Evolutionary conservation across 2,113 vertebrate species (phyloP).

Genomic region (Oenanthe oenanthe): DNA sequence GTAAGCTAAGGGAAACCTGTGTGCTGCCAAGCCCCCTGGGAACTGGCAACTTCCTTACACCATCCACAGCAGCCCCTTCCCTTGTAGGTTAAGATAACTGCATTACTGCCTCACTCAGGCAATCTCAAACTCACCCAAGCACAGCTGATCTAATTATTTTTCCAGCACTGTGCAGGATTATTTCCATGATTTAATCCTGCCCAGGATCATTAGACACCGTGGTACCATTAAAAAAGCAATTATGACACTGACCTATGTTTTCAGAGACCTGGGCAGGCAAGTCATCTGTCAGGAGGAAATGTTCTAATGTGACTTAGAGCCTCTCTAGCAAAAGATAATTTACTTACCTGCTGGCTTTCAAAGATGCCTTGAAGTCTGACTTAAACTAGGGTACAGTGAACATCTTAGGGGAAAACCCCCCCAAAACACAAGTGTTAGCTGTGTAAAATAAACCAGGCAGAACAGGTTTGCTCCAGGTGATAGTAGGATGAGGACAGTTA

Average conservation of each 20-base stretch:
- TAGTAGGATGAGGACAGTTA: background rate
- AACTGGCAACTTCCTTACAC: background rate
- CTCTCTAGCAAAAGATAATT: conserved; percentile 18
- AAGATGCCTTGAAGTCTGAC: background rate
- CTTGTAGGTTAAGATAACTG: background rate
- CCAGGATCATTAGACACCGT: background rate
- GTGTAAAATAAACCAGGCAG: background rate
- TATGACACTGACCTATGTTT: background rate
- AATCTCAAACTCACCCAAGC: conserved; percentile 5
- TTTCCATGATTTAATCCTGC: conserved; percentile 30
- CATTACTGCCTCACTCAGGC: background rate
- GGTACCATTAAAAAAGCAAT: background rate
- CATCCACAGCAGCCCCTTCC: background rate
- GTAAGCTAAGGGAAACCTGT: background rate
- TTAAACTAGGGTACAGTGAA: background rate
- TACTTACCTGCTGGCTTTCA: conserved; percentile 7
- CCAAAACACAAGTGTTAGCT: background rate
- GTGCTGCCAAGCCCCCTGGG: background rate
- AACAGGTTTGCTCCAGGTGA: background rate
- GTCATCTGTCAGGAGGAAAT: background rate
- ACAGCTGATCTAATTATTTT: conserved; percentile 13
- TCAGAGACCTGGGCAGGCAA: background rate
- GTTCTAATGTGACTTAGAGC: conserved; percentile 8
- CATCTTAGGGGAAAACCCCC: background rate
- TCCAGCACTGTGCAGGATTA: background rate